These are phyloP conservation scores for Anolis carolinensis DNA, from an alignment of 2,113 vertebrate species.

Conservation along the genomic window DNA sequence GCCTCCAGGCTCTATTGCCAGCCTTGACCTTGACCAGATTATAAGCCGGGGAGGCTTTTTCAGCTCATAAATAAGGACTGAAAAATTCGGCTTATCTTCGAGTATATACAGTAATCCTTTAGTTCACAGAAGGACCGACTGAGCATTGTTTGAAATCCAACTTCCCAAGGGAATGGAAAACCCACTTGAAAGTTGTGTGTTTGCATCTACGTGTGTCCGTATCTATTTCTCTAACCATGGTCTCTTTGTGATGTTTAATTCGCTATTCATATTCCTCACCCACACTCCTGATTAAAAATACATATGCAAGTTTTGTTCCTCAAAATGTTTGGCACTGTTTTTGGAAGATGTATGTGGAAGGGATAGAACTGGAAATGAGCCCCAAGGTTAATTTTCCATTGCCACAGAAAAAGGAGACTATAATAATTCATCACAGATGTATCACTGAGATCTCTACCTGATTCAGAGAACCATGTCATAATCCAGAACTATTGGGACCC, in stretches of 20 bases:
- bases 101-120: neutral
- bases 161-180: neutral
- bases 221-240: neutral
- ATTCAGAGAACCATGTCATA: neutral
- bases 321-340: neutral
- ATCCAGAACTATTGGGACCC: neutral
- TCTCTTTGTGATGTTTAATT: conserved; percentile 12
- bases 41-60: no score
- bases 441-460: neutral
- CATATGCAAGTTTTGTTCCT: neutral
- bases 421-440: neutral
- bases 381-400: neutral
- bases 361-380: neutral
- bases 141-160: neutral
- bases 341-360: neutral
- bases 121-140: neutral
- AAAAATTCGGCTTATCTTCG: no score
- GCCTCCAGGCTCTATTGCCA: no score
- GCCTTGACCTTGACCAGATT: no score
- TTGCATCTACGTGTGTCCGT: neutral
- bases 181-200: neutral
- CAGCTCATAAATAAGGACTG: no score
- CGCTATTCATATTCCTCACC: neutral
- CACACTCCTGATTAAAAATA: neutral
- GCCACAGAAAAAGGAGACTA: neutral